Conservation (phyloP, 2,888 invertebrate genomes). For the Ametastegia equiseti region DNA sequence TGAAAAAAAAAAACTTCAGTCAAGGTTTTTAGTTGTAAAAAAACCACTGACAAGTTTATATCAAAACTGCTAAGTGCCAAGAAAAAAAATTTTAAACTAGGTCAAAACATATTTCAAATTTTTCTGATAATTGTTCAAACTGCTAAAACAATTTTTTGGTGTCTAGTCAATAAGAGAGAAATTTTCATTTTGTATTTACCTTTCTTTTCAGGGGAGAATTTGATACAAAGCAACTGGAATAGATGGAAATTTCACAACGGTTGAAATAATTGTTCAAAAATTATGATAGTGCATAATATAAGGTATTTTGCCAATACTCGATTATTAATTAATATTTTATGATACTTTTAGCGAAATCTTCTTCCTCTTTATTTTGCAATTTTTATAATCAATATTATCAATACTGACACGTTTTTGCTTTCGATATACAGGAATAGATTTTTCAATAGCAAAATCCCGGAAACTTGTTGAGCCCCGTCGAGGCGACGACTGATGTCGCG, state of each 20-base stretch:
- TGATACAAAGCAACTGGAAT: too few species aligned
- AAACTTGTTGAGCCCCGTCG: slow-evolving; percentile 72
- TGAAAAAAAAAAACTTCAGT: too few species aligned
- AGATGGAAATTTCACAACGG: too few species aligned
- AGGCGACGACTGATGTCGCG: slow-evolving; percentile 69
- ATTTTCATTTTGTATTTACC: too few species aligned
- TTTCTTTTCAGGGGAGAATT: too few species aligned
- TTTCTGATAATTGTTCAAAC: background rate
- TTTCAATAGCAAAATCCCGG: slow-evolving; percentile 54
- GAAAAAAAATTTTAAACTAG: background rate
- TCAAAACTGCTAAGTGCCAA: background rate
- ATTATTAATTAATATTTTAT: background rate
- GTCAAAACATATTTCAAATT: background rate
- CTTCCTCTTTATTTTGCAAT: too few species aligned
- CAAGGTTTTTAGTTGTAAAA: too few species aligned
- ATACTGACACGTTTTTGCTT: too few species aligned
- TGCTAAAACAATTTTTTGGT: background rate
- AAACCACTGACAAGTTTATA: background rate
- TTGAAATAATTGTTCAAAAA: too few species aligned
- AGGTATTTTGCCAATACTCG: background rate
- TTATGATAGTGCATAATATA: too few species aligned
- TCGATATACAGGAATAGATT: background rate
- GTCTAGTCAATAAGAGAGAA: background rate
- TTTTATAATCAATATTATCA: background rate
- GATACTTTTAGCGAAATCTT: background rate